Conservation (phyloP, 2,113 vertebrate species). For the Sprattus sprattus region DNA sequence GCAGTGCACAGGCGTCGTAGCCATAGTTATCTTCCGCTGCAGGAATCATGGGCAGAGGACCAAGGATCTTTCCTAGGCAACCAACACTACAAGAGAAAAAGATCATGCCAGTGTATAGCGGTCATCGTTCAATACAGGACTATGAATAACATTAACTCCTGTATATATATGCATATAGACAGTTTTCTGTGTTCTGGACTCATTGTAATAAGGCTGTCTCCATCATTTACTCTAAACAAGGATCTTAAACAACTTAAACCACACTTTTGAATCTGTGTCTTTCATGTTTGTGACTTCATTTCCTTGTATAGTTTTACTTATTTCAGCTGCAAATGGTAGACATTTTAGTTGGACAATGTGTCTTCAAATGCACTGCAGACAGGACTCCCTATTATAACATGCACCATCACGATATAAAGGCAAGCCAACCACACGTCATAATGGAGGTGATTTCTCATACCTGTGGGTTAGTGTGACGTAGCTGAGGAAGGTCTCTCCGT, state of each 20-base stretch:
- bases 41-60: slow-evolving; percentile 94
- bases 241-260: not conserved
- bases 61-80: slow-evolving; percentile 77
- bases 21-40: slow-evolving; percentile 97
- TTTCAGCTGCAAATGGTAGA: not conserved
- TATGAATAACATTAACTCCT: not conserved
- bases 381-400: not conserved
- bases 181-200: not conserved
- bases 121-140: not conserved
- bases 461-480: slow-evolving; percentile 78
- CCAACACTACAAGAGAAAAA: slow-evolving; percentile 42
- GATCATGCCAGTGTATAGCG: not conserved
- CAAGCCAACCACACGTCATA: not conserved
- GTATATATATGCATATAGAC: not conserved
- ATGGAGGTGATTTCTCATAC: slow-evolving; percentile 52
- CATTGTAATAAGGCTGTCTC: too few species aligned
- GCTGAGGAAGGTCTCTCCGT: slow-evolving; percentile 90
- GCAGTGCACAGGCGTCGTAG: slow-evolving; percentile 91
- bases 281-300: too few species aligned
- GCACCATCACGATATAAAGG: not conserved
- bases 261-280: not conserved
- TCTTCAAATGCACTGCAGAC: not conserved
- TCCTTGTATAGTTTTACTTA: not conserved
- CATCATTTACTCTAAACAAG: not conserved
- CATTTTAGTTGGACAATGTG: not conserved